Evolutionary conservation across 1,140 invertebrate species (phyloP).

Genomic region (Ladona fulva): DNA sequence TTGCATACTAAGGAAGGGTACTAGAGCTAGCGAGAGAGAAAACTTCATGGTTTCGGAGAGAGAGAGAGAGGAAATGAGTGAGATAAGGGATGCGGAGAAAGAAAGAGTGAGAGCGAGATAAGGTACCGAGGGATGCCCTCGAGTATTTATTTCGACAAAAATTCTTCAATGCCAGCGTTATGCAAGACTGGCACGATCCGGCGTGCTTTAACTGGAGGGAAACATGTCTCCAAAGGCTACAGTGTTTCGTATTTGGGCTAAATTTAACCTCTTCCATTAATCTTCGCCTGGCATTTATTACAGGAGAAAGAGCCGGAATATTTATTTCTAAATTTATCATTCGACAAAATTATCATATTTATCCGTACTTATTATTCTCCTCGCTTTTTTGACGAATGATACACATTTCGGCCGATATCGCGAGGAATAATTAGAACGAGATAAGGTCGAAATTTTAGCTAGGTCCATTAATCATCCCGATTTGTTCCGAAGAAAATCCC

Average conservation of each 20-base stretch:
- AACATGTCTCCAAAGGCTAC: not conserved
- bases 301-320: not conserved
- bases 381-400: constrained; percentile 5
- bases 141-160: not conserved
- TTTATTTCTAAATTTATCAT: constrained; percentile 9
- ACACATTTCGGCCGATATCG: not conserved
- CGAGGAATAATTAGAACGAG: not conserved
- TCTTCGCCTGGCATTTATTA: constrained; percentile 1
- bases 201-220: not conserved
- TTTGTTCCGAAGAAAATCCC: not conserved
- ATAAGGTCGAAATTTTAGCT: not conserved
- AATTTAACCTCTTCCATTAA: not conserved
- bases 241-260: not conserved
- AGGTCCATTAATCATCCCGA: not conserved
- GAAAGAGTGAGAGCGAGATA: not conserved
- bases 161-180: not conserved
- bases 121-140: not conserved
- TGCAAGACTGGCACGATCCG: not conserved
- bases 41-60: not conserved
- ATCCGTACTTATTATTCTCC: not conserved
- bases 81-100: not conserved
- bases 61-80: not conserved
- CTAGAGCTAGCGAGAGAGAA: too few relatives aligned
- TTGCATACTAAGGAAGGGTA: too few relatives aligned
- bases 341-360: constrained; percentile 8